A percentile compares a stretch with the other conserved stretches of the same genome.
These are phyloP conservation scores for Hystrix cristata DNA, from an alignment of 2,113 vertebrate genomes.

Conservation along the genomic window DNA sequence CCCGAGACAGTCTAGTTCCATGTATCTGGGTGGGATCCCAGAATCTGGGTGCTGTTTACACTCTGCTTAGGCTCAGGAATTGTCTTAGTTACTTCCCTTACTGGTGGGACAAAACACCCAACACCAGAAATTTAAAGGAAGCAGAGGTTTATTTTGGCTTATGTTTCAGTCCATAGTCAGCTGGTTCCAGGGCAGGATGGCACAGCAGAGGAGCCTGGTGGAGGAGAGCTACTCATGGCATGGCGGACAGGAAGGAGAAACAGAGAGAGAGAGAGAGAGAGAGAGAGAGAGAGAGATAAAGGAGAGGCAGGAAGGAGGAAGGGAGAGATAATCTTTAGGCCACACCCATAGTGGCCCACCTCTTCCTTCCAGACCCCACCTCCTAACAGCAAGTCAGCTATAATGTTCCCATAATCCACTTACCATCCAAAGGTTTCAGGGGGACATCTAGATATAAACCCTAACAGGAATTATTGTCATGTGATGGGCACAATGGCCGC, in stretches of 20 bases:
- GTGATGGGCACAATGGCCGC: background rate
- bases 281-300: too few species aligned
- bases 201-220: too few species aligned
- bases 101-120: background rate
- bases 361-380: background rate
- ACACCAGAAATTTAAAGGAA: background rate
- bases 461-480: background rate
- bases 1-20: background rate
- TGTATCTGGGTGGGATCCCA: background rate
- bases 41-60: background rate
- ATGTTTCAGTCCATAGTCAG: background rate
- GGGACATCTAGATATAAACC: background rate
- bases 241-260: background rate
- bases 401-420: background rate
- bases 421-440: background rate
- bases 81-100: background rate
- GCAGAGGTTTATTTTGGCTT: background rate
- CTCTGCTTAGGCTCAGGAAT: background rate
- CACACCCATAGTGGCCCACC: background rate
- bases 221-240: background rate
- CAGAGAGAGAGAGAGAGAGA: background rate
- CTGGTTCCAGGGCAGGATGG: background rate
- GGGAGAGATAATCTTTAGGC: background rate
- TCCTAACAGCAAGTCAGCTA: background rate
- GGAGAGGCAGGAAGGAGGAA: background rate